Evolutionary conservation across 2,113 vertebrate genomes (phyloP), one percentile per base, ranked within the genome.

Genomic region (Apeltes quadracus): DNA sequence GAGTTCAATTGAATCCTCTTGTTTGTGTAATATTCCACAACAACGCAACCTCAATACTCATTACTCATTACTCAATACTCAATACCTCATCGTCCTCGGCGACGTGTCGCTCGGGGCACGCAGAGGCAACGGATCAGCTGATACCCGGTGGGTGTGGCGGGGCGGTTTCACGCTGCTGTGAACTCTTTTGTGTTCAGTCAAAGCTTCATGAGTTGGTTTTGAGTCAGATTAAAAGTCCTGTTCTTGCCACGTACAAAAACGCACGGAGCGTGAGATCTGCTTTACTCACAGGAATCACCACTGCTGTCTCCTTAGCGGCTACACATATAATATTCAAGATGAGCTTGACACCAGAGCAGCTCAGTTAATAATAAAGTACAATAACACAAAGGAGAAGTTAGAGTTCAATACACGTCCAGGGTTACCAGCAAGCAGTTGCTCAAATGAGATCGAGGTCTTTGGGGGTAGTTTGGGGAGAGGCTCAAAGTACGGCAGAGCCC

Each of bases 151-250:
- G 9, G 13, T 10, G 18, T 51, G 51, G 53, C 10, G 9, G 15
- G 14, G 39, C 36, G 27, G 85, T 89, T 86, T 83, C 83, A 63
- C 56, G 56, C 50, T 23, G 64, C 77, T 84, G 77, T 84, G 58
- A 32, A 43, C 23, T 53, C 48, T 54, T 80, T 62, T 65, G 64
- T 87, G 39, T 34, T 7, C 4, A 20, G 22, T 78, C 62, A 75
- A 70, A 67, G 29, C 70, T 67, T 53, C 10, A 39, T 54, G 32
- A 75, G 32, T 39, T 61, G 46, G 22, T 13, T 65, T 22, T 69
- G 54, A 70, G 36, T 80, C 63, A 23, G 69, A 75, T 66, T 15
- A 76, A 39, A 25, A 36, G 22, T 2, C 11, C 7, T 4, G 39
- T 4, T 57, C 66, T 75, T 63, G 12, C 32, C 72, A 72, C 44